Conservation (phyloP, 2,888 invertebrate species). For the Hermodice carunculata region DNA sequence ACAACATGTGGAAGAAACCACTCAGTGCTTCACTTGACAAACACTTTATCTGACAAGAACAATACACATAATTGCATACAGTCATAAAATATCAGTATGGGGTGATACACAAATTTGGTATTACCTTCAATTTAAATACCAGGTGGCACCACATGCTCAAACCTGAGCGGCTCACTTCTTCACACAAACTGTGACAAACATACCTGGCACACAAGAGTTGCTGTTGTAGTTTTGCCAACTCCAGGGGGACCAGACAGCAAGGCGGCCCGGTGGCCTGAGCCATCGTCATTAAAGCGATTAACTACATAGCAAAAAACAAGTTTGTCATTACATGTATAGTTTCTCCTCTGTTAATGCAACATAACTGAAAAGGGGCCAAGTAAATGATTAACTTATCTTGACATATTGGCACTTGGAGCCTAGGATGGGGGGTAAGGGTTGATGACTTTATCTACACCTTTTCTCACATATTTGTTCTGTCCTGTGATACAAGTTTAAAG, state of each 20-base stretch:
- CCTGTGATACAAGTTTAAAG: too few relatives aligned
- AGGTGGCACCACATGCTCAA: neutral
- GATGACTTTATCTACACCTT: too few relatives aligned
- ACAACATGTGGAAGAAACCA: too few relatives aligned
- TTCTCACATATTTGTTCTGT: too few relatives aligned
- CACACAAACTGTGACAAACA: constrained; percentile 4
- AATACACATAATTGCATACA: neutral
- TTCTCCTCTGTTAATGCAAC: too few relatives aligned
- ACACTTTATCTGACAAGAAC: neutral
- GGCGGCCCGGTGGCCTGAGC: constrained; percentile 90
- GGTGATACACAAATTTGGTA: too few relatives aligned
- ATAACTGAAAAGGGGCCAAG: too few relatives aligned
- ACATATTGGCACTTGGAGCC: too few relatives aligned
- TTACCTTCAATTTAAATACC: neutral
- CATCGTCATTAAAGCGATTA: constrained; percentile 73
- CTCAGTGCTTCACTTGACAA: too few relatives aligned
- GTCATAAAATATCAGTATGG: too few relatives aligned
- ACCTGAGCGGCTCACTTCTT: neutral
- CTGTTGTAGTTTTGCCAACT: constrained; percentile 79
- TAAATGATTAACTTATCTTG: too few relatives aligned
- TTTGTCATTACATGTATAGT: neutral
- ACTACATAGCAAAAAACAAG: constrained; percentile 22
- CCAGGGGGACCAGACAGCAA: constrained; percentile 97
- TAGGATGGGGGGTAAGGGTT: too few relatives aligned
- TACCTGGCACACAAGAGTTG: constrained; percentile 78